Evolutionary conservation across 2,888 invertebrate species (phyloP), one percentile per base, ranked within the genome.

Genomic region (Coecobrya sp.): DNA sequence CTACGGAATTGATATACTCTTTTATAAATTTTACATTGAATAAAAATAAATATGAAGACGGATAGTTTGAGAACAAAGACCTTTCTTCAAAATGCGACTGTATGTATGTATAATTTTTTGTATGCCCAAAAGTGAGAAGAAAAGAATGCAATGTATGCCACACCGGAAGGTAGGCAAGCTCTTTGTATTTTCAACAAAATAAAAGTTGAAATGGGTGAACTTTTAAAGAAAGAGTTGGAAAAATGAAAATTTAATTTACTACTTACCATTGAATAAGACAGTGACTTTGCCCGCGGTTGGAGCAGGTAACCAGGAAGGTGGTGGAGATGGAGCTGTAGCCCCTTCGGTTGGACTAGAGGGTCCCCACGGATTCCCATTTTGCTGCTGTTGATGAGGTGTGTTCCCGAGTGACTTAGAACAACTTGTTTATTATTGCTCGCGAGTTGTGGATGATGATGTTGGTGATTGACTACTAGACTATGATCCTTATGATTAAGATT

Each of bases 221-320:
- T n/a, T n/a, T n/a, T n/a, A n/a, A n/a, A n/a, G n/a, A n/a, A 42
- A 82, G 45, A n/a, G 36, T 70, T 30, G 19, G 11, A 27, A 30
- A 27, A 27, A 68, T 13, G 0, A 25, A 68, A 5, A 68, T 68
- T 3, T 42, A 73, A 4, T 8, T 36, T 36, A 4, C 59, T 25
- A 96, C 97, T 97, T 96, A 98, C 97, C 97, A 96, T 97, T 97
- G 96, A 97, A 97, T 95, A 97, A 97, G 95, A 97, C 97, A 95
- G 97, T 97, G 95, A 97, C 97, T 95, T 96, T 97, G 68, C 95
- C 95, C 97, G 97, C 95, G 97, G 97, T 95, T 97, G 97, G 96
- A 97, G 97, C 95, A 97, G 97, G 95, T 97, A 95, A 95, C 87
- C 95, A 95, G 8, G 95, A 95, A 25, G 95, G 95, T 65, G 96